phyloP scores from a whole-genome alignment of 53 echinoderm and acorn worm genomes.

The Patiria pectinifera region DNA sequence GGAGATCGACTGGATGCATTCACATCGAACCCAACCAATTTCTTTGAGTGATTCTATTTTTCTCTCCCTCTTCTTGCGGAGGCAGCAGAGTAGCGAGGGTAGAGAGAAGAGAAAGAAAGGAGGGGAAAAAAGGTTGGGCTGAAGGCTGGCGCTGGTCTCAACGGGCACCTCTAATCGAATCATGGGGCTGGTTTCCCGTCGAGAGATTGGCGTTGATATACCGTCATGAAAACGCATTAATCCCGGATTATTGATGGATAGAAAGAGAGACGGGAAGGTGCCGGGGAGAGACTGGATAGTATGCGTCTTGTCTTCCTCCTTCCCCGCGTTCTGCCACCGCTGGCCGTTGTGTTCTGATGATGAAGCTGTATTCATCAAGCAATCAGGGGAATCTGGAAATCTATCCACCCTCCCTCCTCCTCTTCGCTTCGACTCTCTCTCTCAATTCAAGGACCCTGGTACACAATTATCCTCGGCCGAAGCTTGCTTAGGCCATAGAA shows the following conservation, averaged over 20 bases:
- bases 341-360: background rate
- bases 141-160: slow-evolving; percentile 43
- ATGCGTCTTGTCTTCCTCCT: background rate
- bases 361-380: slow-evolving; percentile 3
- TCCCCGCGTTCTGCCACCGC: background rate
- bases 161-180: slow-evolving; percentile 55
- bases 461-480: slow-evolving; percentile 23
- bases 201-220: slow-evolving; percentile 68
- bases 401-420: background rate
- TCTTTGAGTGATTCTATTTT: slow-evolving; percentile 55
- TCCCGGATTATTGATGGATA: slow-evolving; percentile 69
- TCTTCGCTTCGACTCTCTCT: background rate
- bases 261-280: background rate
- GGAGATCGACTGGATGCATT: slow-evolving; percentile 42
- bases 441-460: slow-evolving; percentile 39
- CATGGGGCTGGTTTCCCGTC: slow-evolving; percentile 28
- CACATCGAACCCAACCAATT: slow-evolving; percentile 54
- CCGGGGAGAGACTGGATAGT: background rate
- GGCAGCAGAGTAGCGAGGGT: background rate
- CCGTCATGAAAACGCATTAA: slow-evolving; percentile 82
- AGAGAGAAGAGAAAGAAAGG: background rate
- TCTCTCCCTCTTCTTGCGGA: background rate
- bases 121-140: slow-evolving; percentile 7
- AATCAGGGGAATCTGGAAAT: background rate
- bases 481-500: background rate